These are phyloP conservation scores for Pseudobourletiella spinata DNA, from an alignment of 1,140 invertebrate species.

Conservation along the genomic window DNA sequence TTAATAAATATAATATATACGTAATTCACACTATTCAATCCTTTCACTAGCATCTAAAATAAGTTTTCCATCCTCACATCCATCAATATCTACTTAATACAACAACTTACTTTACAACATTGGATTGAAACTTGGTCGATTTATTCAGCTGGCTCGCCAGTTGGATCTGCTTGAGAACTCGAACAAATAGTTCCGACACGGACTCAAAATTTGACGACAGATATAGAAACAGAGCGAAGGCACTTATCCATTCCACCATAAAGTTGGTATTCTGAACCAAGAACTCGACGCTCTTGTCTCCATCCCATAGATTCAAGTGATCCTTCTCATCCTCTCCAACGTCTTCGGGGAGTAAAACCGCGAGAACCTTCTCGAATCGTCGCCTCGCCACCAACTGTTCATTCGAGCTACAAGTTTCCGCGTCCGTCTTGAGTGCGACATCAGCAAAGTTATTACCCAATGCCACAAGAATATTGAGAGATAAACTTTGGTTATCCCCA, in stretches of 20 bases:
- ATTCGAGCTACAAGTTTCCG: neutral
- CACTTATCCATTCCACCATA: conserved; percentile 26
- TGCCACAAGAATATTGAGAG: conserved; percentile 14
- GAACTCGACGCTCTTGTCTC: conserved; percentile 28
- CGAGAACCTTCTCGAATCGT: conserved; percentile 22
- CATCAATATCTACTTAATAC: too few species aligned
- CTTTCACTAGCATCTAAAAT: too few species aligned
- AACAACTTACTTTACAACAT: conserved; percentile 25
- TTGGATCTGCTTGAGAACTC: conserved; percentile 13
- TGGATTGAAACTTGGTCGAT: conserved; percentile 20
- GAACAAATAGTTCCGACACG: conserved; percentile 12
- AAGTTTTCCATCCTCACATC: too few species aligned
- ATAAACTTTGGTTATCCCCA: neutral
- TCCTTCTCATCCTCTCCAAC: neutral
- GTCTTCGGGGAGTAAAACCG: neutral
- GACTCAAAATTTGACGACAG: conserved; percentile 14
- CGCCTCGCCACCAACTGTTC: conserved; percentile 25
- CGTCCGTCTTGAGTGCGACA: neutral
- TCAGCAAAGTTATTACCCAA: conserved; percentile 28
- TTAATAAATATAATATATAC: too few species aligned
- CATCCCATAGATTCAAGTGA: conserved; percentile 8
- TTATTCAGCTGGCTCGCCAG: neutral
- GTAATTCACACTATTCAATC: too few species aligned
- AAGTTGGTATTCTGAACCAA: conserved; percentile 24
- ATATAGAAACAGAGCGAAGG: conserved; percentile 27